Evolutionary conservation across 1,140 invertebrate genomes (phyloP).

Genomic region (Hypsibius dujardini): DNA sequence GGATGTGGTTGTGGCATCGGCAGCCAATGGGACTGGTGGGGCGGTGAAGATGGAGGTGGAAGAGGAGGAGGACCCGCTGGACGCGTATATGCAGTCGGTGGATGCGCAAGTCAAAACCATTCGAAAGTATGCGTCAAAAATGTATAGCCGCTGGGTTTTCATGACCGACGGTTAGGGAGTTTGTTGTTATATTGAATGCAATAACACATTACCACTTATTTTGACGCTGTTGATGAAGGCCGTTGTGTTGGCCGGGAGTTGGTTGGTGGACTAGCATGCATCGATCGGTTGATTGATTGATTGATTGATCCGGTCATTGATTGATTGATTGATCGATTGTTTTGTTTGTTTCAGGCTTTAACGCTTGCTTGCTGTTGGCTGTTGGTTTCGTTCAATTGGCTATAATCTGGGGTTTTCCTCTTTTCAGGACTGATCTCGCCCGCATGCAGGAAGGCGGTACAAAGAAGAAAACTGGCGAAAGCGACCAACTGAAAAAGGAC

Average conservation of each 20-base stretch:
- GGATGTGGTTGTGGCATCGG: too few species aligned
- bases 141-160: too few species aligned
- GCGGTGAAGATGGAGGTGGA: conserved; percentile 23
- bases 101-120: conserved; percentile 77
- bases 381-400: conserved; percentile 31
- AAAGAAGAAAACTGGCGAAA: conserved; percentile 40
- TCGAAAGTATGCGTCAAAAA: conserved; percentile 52
- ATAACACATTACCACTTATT: conserved; percentile 16
- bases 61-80: conserved; percentile 50
- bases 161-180: too few species aligned
- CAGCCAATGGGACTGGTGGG: too few species aligned
- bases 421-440: neutral
- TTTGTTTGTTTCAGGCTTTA: conserved; percentile 37
- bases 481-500: conserved; percentile 74
- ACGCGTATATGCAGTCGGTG: conserved; percentile 83
- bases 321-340: too few species aligned
- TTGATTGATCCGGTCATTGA: too few species aligned
- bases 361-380: too few species aligned
- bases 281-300: conserved; percentile 1
- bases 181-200: neutral
- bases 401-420: neutral
- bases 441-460: conserved; percentile 20
- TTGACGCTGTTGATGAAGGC: neutral
- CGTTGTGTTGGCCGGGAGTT: conserved; percentile 21
- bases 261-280: neutral